Evolutionary conservation across 2,797 vertebrate species (phyloP), one percentile per base, ranked within the genome.

Genomic region (Semotilus atromaculatus): DNA sequence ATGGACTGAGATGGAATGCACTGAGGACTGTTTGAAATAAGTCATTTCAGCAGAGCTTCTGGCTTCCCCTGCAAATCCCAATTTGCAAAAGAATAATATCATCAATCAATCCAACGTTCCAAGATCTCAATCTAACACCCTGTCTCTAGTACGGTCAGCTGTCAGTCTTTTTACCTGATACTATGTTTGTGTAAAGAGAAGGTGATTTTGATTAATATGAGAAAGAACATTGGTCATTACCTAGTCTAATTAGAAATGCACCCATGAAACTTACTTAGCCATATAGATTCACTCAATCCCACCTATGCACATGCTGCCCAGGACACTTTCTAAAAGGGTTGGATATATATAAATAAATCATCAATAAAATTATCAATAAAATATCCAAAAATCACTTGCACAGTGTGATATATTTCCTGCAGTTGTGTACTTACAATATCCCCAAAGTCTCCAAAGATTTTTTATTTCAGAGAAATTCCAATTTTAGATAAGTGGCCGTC

Each of bases 51-150:
- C 84, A 43, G 55, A 55, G n/a, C 62, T 53, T 45, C 36, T 78
- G 79, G 82, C 66, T 78, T 45, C 10, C 62, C 4, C 51, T 45
- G 75, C 38, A 74, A 45, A 55, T 71, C 82, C 67, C 75, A 79
- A 79, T 83, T 74, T 83, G 70, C 31, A 60, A 74, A 86, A 82
- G 80, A 71, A 84, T 85, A 84, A 81, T 81, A 81, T 77, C 77
- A 85, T 51, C 73, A 86, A 83, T 66, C 81, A 80, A 86, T 72
- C 77, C 80, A 48, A 4, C 23, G 45, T 77, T 73, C 78, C 68
- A 51, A 70, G 80, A 86, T 81, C 85, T 75, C 67, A 81, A 73
- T 84, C 67, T 72, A 72, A 79, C 8, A 23, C 67, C 51, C 2
- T n/a, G 7, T 85, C 67, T 66, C 75, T 23, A 36, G 16, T 79